Percentiles rank a stretch among this genome's conserved stretches.
phyloP scores from a whole-genome alignment of 2,113 vertebrate species.

The Marmota flaviventris region DNA sequence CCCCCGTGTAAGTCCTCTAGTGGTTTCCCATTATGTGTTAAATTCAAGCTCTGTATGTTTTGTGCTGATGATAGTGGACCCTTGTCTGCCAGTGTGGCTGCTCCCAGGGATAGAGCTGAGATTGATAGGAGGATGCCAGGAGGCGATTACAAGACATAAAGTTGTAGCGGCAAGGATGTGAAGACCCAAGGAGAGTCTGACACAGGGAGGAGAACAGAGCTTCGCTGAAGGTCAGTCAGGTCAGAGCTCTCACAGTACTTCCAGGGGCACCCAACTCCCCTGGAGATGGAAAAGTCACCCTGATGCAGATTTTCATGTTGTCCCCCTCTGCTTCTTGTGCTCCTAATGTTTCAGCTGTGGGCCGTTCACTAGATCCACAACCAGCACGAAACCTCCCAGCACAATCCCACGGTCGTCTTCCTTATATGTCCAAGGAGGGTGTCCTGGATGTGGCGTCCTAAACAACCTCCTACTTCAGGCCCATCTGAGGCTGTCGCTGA shows the following conservation, averaged over 20 bases:
- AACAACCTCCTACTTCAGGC: neutral
- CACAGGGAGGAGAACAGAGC: neutral
- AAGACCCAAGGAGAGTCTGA: neutral
- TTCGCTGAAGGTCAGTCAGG: fast-evolving
- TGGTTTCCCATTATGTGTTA: neutral
- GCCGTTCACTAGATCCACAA: neutral
- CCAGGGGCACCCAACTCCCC: fast-evolving
- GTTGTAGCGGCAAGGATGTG: neutral
- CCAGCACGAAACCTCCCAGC: neutral
- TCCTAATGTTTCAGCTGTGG: neutral
- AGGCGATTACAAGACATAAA: neutral
- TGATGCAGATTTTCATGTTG: neutral
- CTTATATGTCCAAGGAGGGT: neutral
- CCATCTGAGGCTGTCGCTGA: neutral
- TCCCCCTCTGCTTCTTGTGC: fast-evolving
- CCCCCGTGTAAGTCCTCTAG: neutral
- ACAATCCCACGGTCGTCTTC: neutral
- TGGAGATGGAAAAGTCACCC: neutral
- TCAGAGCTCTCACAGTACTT: neutral
- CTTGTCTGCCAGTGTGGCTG: neutral
- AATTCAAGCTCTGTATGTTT: neutral
- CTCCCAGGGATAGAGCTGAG: neutral
- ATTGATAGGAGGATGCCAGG: neutral
- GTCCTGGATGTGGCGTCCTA: neutral
- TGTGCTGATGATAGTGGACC: neutral